Evolutionary conservation across 2,888 invertebrate genomes (phyloP).

Genomic region (Drosophila sordidula): DNA sequence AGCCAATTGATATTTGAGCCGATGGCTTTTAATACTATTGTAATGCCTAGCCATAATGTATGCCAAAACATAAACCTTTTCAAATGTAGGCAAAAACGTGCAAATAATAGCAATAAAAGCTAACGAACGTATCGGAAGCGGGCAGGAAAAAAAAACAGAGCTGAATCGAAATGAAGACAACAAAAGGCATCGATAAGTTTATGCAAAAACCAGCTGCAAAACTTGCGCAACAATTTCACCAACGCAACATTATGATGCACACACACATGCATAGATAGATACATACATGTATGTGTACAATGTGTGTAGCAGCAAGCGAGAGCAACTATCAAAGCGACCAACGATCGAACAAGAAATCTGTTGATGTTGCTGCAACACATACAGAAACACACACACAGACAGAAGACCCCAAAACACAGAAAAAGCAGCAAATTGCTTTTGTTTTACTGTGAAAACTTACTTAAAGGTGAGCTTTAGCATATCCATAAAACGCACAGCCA

Average conservation of each 20-base stretch:
- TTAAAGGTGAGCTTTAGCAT: conserved; percentile 80
- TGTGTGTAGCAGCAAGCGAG: conserved; percentile 28
- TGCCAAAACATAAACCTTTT: conserved; percentile 28
- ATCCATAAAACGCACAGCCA: conserved; percentile 76
- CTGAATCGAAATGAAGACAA: conserved; percentile 40
- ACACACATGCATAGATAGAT: conserved; percentile 7
- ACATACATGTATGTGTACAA: conserved; percentile 12
- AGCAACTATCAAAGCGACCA: conserved; percentile 16
- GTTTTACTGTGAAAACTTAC: conserved; percentile 66
- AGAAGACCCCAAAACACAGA: conserved; percentile 11
- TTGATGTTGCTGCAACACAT: conserved; percentile 33
- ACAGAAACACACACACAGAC: conserved; percentile 35
- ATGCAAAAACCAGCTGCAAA: conserved; percentile 56
- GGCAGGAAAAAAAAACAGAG: conserved; percentile 17
- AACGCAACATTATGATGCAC: conserved; percentile 36
- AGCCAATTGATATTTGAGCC: conserved; percentile 2
- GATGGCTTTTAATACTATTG: conserved; percentile 4
- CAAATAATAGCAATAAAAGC: conserved; percentile 45
- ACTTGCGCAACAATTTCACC: conserved; percentile 75
- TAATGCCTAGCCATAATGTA: conserved; percentile 30
- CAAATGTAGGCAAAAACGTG: conserved; percentile 54
- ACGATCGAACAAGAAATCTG: conserved; percentile 45
- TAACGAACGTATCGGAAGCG: conserved; percentile 27
- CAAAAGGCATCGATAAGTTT: conserved; percentile 35
- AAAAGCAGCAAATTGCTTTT: conserved; percentile 12